Percentiles rank a stretch among this genome's conserved stretches.
Evolutionary conservation across 2,888 invertebrate species (phyloP).

Genomic region (Sphinx pinastri): DNA sequence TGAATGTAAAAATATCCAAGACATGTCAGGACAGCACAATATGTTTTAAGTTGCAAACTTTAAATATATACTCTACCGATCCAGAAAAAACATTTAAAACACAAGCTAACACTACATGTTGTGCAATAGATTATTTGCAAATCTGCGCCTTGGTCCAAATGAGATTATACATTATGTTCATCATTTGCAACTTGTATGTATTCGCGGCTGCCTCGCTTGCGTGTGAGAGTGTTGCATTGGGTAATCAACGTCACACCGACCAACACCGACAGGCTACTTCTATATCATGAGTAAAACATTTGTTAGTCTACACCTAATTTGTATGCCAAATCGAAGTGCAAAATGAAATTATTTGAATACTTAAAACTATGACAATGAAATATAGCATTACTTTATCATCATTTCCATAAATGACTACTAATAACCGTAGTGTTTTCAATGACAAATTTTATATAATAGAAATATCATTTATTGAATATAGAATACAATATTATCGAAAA

Average conservation of each 20-base stretch:
- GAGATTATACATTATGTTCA: slow-evolving; percentile 29
- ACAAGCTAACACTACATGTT: slow-evolving; percentile 28
- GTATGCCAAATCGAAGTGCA: slow-evolving; percentile 79
- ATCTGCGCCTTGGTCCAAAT: slow-evolving; percentile 35
- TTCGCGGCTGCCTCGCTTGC: slow-evolving; percentile 52
- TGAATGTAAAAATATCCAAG: slow-evolving; percentile 26
- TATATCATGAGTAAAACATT: slow-evolving; percentile 76
- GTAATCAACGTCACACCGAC: slow-evolving; percentile 59
- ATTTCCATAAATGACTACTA: slow-evolving; percentile 78
- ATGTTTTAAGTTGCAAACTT: slow-evolving; percentile 8
- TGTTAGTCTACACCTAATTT: slow-evolving; percentile 76
- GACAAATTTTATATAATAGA: slow-evolving; percentile 81
- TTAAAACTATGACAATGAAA: slow-evolving; percentile 83
- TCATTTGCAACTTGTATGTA: slow-evolving; percentile 33
- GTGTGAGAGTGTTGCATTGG: slow-evolving; percentile 57
- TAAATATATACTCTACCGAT: slow-evolving; percentile 12
- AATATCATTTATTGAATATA: slow-evolving; percentile 82
- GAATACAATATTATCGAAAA: slow-evolving; percentile 83
- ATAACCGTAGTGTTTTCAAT: slow-evolving; percentile 78
- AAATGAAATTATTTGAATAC: slow-evolving; percentile 80
- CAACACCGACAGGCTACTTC: slow-evolving; percentile 71
- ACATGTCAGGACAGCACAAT: slow-evolving; percentile 12
- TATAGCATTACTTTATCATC: slow-evolving; percentile 77
- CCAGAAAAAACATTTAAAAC: slow-evolving; percentile 25
- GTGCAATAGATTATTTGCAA: slow-evolving; percentile 11